Evolutionary conservation across 2,888 invertebrate genomes (phyloP).

Genomic region (Patella pellucida): DNA sequence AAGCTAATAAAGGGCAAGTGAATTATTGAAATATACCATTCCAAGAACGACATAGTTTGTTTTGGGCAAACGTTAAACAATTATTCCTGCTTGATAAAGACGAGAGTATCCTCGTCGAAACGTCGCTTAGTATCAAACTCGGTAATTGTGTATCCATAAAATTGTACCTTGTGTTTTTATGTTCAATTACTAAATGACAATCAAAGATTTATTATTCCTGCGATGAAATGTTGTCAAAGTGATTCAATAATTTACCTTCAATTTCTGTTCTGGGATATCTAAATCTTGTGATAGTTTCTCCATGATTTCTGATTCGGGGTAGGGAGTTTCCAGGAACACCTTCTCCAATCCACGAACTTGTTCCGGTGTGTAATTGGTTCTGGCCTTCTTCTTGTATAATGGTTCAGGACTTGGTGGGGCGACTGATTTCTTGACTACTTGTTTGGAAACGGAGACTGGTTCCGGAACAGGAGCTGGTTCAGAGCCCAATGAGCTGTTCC

Average conservation of each 20-base stretch:
- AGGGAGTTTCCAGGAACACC: constrained; percentile 52
- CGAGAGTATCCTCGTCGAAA: no score
- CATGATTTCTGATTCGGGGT: constrained; percentile 50
- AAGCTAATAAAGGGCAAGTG: background rate
- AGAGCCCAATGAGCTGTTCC: constrained; percentile 32
- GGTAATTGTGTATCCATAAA: no score
- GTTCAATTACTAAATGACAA: no score
- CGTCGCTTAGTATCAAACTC: no score
- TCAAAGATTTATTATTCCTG: no score
- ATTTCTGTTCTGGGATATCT: constrained; percentile 47
- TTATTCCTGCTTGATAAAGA: no score
- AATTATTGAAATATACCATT: background rate
- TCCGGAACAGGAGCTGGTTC: constrained; percentile 33
- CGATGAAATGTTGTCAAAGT: no score
- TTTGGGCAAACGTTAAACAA: no score
- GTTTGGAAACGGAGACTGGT: constrained; percentile 22
- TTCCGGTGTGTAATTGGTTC: constrained; percentile 49
- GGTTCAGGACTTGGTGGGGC: constrained; percentile 27
- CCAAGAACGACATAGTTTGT: no score
- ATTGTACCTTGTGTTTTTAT: no score
- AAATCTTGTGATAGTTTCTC: constrained; percentile 45
- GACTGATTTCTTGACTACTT: constrained; percentile 27
- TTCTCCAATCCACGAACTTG: constrained; percentile 48
- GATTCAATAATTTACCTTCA: constrained; percentile 39
- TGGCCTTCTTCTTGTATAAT: constrained; percentile 42